Evolutionary conservation across 53 echinoderm and acorn worm genomes (phyloP), one percentile per base, ranked within the genome.

Genomic region (Paracentrotus lividus): DNA sequence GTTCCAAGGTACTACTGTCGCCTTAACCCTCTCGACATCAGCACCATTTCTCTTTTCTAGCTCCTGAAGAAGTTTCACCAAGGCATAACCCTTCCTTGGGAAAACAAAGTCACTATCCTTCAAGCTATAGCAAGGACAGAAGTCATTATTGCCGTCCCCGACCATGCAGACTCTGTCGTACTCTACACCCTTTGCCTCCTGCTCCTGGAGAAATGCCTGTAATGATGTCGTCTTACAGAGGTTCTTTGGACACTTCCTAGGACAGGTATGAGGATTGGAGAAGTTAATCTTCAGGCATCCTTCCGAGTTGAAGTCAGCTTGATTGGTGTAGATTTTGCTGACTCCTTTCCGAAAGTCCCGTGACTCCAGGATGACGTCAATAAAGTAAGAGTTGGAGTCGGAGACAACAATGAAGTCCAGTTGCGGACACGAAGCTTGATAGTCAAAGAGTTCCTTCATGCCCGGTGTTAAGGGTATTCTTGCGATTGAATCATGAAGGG

Each of bases 91-190:
- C 65, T 94, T 96, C 55, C 99, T 96, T 24, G 99, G 96, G 88
- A 99, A 99, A 24, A 99, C 93, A 44, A 92, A 53, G 86, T 97
- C 99, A 8, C 49, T 64, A 34, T 96, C 96, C 1, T 95, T 64
- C 24, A 99, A 91, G 32, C 59, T 26, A 55, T 93, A 65, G 42
- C 96, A 96, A 4, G 99, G 96, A 90, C 99, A 99, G 55, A 97
- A 95, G 66, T 99, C 99, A 84, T 99, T 99, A 24, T 88, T 31
- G 2, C 99, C 99, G 93, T 99, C 99, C 14, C 99, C 99, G 23
- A 97, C 93, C 77, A 97, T 78, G 16, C 94, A 93, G 15, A 99
- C 93, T 10, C 75, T 85, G n/a, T 96, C 97, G 61, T 96, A 99
- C 20, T 36, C 66, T 12, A 96, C 32, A 0, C 96, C 96, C 3